These are phyloP conservation scores for Camponotus floridanus DNA, from an alignment of 1,140 invertebrate species.

Conservation along the genomic window DNA sequence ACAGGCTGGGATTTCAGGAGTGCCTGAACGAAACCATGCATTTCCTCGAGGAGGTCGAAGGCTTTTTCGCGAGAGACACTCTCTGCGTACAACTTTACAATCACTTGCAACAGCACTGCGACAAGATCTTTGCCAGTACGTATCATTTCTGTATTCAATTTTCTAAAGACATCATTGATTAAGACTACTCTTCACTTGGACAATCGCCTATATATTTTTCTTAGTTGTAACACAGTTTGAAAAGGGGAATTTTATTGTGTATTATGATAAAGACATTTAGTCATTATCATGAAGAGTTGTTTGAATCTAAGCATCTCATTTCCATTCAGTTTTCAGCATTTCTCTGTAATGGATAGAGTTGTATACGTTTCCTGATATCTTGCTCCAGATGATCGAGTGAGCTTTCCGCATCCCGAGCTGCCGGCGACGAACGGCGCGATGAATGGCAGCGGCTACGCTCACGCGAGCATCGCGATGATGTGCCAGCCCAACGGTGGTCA, in stretches of 20 bases:
- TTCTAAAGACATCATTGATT: not conserved
- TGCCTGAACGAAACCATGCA: conserved; percentile 95
- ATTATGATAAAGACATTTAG: not conserved
- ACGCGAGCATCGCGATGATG: conserved; percentile 80
- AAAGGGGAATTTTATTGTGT: not conserved
- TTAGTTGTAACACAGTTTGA: not conserved
- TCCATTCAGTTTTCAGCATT: not conserved
- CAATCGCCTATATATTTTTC: too few relatives aligned
- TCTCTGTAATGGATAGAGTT: not conserved
- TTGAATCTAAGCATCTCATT: not conserved
- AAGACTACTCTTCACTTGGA: not conserved
- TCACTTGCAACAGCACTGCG: conserved; percentile 94
- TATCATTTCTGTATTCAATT: conserved; percentile 20
- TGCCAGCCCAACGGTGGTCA: conserved; percentile 83
- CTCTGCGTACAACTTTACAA: conserved; percentile 93
- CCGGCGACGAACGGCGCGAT: conserved; percentile 82
- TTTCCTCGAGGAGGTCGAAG: conserved; percentile 95
- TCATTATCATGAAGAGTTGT: too few relatives aligned
- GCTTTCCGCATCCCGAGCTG: conserved; percentile 86
- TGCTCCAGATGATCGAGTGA: conserved; percentile 86
- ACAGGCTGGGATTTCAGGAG: conserved; percentile 94
- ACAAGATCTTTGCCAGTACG: conserved; percentile 88
- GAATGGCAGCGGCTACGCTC: conserved; percentile 82
- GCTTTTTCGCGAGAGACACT: conserved; percentile 91
- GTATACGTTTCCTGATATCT: not conserved